These are phyloP conservation scores for Rhingia rostrata DNA, from an alignment of 2,888 invertebrate species.

Conservation along the genomic window DNA sequence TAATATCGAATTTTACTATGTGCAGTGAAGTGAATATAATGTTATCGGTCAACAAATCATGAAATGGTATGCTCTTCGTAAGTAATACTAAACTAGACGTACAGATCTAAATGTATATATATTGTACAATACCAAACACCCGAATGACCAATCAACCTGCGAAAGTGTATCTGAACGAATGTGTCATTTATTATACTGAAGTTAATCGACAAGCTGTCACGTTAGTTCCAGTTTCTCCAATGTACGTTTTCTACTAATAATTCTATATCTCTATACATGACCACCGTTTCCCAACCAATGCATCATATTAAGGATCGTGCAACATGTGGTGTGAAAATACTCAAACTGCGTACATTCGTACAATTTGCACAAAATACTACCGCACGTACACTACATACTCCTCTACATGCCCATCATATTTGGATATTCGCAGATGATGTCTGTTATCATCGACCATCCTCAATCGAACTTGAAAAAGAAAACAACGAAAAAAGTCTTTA, in stretches of 20 bases:
- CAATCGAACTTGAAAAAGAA: constrained; percentile 36
- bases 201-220: constrained; percentile 41
- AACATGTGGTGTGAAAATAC: constrained; percentile 33
- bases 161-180: constrained; percentile 16
- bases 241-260: constrained; percentile 3
- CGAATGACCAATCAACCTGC: not conserved
- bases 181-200: constrained; percentile 15
- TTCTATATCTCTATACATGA: constrained; percentile 1
- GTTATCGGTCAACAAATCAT: not conserved
- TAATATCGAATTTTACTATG: too few relatives aligned
- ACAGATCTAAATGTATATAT: not conserved
- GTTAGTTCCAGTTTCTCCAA: constrained; percentile 32
- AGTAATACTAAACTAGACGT: not conserved
- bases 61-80: not conserved
- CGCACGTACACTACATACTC: not conserved
- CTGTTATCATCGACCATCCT: constrained; percentile 33
- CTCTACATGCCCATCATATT: not conserved
- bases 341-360: constrained; percentile 38
- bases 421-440: constrained; percentile 22
- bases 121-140: not conserved
- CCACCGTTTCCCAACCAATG: constrained; percentile 10
- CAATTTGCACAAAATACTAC: constrained; percentile 20
- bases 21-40: too few relatives aligned
- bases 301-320: constrained; percentile 33
- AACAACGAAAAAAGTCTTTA: constrained; percentile 28